Percentiles rank a stretch among this genome's conserved stretches.
Evolutionary conservation across 2,797 vertebrate genomes (phyloP).

Genomic region (Chelidonichthys spinosus): DNA sequence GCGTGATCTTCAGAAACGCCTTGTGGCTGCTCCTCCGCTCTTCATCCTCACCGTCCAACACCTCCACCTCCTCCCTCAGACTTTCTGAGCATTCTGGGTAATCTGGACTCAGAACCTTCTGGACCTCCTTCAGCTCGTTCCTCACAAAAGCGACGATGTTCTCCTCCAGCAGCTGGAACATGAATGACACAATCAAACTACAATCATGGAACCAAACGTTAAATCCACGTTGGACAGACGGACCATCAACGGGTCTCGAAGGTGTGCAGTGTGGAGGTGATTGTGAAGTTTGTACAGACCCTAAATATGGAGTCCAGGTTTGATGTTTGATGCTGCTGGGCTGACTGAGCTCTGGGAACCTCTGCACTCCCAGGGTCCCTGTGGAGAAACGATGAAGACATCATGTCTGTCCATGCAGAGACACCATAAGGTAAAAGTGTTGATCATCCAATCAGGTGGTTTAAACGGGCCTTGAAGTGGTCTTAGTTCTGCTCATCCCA

Average conservation of each 20-base stretch:
- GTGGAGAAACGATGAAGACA: neutral
- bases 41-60: neutral
- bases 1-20: neutral
- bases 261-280: too few relatives aligned
- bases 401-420: neutral
- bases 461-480: too few relatives aligned
- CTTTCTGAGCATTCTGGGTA: neutral
- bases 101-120: neutral
- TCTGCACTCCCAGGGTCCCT: neutral
- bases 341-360: neutral
- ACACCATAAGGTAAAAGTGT: too few relatives aligned
- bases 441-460: too few relatives aligned
- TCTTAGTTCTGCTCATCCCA: too few relatives aligned
- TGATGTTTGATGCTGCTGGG: neutral
- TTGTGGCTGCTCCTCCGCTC: neutral
- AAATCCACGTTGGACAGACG: neutral
- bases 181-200: neutral
- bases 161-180: neutral
- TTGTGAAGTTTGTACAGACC: neutral
- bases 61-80: neutral
- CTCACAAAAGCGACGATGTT: too few relatives aligned
- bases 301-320: neutral
- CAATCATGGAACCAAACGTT: too few relatives aligned
- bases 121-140: neutral
- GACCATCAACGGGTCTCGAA: neutral